Evolutionary conservation across 1,140 invertebrate genomes (phyloP).

Genomic region (Drosophila punjabiensis): DNA sequence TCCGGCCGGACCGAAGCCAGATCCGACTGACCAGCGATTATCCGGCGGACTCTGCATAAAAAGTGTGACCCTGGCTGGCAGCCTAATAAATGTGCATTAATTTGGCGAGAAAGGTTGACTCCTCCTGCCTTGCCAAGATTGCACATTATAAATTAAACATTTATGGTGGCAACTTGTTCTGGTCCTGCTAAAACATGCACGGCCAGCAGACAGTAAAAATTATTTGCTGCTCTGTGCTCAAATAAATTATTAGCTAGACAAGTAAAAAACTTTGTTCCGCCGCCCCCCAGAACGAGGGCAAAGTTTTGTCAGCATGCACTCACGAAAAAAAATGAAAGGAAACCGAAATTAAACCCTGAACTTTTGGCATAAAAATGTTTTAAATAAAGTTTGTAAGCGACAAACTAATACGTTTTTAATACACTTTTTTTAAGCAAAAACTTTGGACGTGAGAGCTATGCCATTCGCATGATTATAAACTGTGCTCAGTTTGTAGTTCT

Average conservation of each 20-base stretch:
- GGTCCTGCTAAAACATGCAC: conserved; percentile 21
- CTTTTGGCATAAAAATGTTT: conserved; percentile 6
- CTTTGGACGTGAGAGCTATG: not conserved
- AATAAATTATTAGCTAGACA: conserved; percentile 38
- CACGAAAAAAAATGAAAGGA: conserved; percentile 4
- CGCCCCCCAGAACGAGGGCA: conserved; percentile 1
- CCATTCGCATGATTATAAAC: not conserved
- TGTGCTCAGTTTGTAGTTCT: not conserved
- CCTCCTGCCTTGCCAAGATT: conserved; percentile 38
- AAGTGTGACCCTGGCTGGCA: conserved; percentile 7
- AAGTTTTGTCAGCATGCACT: conserved; percentile 29
- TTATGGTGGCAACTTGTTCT: conserved; percentile 30
- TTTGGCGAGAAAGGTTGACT: conserved; percentile 54
- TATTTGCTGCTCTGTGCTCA: conserved; percentile 20
- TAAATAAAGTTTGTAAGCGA: not conserved
- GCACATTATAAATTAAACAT: conserved; percentile 66
- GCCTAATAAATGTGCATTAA: conserved; percentile 66
- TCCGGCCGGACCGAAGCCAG: conserved; percentile 36
- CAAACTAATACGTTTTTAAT: not conserved
- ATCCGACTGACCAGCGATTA: conserved; percentile 39
- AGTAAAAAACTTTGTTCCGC: conserved; percentile 37
- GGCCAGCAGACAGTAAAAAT: conserved; percentile 36
- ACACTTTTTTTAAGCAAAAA: not conserved
- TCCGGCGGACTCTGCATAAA: conserved; percentile 25
- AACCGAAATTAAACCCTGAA: conserved; percentile 6